phyloP scores from a whole-genome alignment of 2,888 invertebrate genomes.

The Cantharis lateralis region DNA sequence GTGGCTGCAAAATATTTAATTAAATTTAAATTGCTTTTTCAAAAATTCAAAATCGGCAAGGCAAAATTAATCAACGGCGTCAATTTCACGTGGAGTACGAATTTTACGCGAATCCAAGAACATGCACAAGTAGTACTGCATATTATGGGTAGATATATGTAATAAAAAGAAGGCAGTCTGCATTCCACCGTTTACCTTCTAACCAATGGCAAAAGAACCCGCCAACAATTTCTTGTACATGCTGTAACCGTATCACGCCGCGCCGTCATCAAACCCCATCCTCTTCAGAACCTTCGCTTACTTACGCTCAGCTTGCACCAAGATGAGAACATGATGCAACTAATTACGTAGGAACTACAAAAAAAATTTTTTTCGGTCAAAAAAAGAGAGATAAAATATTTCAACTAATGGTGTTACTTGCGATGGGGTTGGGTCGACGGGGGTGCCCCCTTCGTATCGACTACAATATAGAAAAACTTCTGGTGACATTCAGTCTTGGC shows the following conservation, averaged over 20 bases:
- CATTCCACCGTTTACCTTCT: conserved; percentile 25
- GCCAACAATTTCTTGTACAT: conserved; percentile 26
- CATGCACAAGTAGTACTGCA: conserved; percentile 19
- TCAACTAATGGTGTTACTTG: no score
- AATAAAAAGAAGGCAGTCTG: conserved; percentile 27
- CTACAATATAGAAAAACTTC: no score
- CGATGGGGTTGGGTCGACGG: no score
- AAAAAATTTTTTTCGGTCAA: no score
- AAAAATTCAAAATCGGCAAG: conserved; percentile 1
- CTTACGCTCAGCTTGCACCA: background rate
- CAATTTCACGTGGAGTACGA: conserved; percentile 11
- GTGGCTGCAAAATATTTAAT: conserved; percentile 20
- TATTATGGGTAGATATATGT: conserved; percentile 15
- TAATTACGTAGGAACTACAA: background rate
- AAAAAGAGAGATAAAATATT: no score
- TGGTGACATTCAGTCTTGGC: no score
- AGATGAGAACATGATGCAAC: background rate
- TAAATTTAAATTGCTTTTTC: conserved; percentile 16
- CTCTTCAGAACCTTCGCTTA: background rate
- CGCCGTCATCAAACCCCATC: conserved; percentile 10
- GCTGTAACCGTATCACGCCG: conserved; percentile 23
- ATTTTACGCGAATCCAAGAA: conserved; percentile 15
- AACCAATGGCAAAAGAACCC: conserved; percentile 31
- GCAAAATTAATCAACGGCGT: background rate
- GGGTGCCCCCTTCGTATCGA: no score